These are phyloP conservation scores for Lucinisca nassula DNA, from an alignment of 2,888 invertebrate genomes.

Conservation along the genomic window DNA sequence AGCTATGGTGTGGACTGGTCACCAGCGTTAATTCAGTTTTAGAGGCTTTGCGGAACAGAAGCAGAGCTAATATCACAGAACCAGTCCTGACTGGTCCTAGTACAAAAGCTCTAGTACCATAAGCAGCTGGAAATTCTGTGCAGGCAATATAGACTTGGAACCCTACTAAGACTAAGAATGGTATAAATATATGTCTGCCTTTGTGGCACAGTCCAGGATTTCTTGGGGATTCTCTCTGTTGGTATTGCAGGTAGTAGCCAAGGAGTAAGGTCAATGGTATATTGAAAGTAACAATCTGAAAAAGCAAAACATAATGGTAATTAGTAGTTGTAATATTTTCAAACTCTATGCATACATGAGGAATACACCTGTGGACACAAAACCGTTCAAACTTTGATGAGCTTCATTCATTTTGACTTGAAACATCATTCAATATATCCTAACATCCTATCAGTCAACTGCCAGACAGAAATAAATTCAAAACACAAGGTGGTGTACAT, in stretches of 20 bases:
- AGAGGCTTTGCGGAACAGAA: slow-evolving; percentile 87
- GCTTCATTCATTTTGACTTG: too few relatives aligned
- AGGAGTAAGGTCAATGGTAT: slow-evolving; percentile 93
- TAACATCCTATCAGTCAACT: too few relatives aligned
- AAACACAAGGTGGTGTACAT: too few relatives aligned
- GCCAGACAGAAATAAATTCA: too few relatives aligned
- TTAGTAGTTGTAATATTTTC: neutral
- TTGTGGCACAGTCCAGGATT: slow-evolving; percentile 49
- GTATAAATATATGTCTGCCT: slow-evolving; percentile 70
- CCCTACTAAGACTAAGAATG: slow-evolving; percentile 85
- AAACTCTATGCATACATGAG: neutral
- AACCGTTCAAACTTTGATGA: too few relatives aligned
- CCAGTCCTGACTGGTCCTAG: slow-evolving; percentile 94
- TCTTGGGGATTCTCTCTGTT: slow-evolving; percentile 37
- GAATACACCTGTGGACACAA: too few relatives aligned
- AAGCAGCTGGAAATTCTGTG: slow-evolving; percentile 93
- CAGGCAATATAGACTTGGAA: slow-evolving; percentile 90
- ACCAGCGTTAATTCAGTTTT: slow-evolving; percentile 27
- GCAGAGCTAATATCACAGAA: slow-evolving; percentile 92
- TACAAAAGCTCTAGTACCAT: slow-evolving; percentile 93
- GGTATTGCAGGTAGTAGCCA: slow-evolving; percentile 91
- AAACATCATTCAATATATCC: too few relatives aligned
- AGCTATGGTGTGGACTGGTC: slow-evolving; percentile 10
- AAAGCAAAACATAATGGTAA: neutral
- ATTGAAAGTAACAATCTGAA: slow-evolving; percentile 91